Evolutionary conservation across 2,888 invertebrate genomes (phyloP).

Genomic region (Caenorhabditis macrosperma): DNA sequence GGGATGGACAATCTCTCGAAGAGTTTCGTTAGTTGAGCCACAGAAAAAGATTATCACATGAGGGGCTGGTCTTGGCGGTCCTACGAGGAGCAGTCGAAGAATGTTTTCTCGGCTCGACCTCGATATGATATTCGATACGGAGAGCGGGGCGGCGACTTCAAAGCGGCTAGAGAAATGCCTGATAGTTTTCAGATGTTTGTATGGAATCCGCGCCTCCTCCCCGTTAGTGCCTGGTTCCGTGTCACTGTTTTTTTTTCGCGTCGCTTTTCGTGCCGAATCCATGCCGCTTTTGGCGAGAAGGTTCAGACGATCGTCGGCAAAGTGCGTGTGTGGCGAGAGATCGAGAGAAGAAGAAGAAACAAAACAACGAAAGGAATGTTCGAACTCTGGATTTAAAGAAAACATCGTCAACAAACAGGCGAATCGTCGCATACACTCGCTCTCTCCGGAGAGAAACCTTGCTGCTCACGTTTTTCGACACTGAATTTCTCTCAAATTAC

Average conservation of each 20-base stretch:
- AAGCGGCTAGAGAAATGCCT: slow-evolving; percentile 7
- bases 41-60: slow-evolving; percentile 34
- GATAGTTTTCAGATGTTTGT: slow-evolving; percentile 48
- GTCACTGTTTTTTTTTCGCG: neutral
- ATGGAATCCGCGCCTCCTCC: neutral
- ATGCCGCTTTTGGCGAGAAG: too few relatives aligned
- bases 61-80: slow-evolving; percentile 40
- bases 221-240: slow-evolving; percentile 44
- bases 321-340: too few relatives aligned
- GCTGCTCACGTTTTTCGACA: slow-evolving; percentile 42
- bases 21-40: neutral
- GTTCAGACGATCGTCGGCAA: too few relatives aligned
- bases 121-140: slow-evolving; percentile 57
- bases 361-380: neutral
- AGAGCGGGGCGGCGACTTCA: slow-evolving; percentile 53
- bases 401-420: slow-evolving; percentile 27
- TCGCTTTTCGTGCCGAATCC: too few relatives aligned
- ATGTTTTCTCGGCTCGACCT: slow-evolving; percentile 46
- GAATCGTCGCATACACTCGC: slow-evolving; percentile 7
- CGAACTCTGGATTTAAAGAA: neutral
- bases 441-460: neutral
- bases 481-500: slow-evolving; percentile 48
- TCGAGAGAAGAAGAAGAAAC: slow-evolving; percentile 2
- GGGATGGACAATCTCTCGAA: neutral
- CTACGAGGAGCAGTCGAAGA: slow-evolving; percentile 28